phyloP scores from a whole-genome alignment of 2,113 vertebrate genomes.

The Columba janthina region DNA sequence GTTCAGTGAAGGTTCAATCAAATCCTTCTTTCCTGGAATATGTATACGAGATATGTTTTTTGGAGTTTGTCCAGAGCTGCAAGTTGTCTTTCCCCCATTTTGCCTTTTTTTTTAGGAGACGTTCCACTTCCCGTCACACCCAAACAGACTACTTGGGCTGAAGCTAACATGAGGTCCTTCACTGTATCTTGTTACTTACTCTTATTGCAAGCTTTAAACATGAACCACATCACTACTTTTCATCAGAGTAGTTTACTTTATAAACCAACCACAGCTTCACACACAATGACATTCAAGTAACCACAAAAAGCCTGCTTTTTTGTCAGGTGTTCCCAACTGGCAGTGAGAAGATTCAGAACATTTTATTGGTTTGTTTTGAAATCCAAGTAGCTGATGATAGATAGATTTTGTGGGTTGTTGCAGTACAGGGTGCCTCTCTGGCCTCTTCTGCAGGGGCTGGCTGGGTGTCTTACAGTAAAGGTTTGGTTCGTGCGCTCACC shows the following conservation, averaged over 20 bases:
- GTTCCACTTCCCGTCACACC: not conserved
- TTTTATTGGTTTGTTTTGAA: not conserved
- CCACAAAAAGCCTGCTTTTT: not conserved
- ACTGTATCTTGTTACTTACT: not conserved
- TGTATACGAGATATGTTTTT: not conserved
- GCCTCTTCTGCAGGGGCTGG: not conserved
- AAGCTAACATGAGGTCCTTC: not conserved
- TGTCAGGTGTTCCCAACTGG: fast-evolving
- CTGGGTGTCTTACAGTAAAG: not conserved
- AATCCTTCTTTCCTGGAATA: not conserved
- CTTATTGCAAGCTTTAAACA: not conserved
- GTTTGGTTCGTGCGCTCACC: not conserved
- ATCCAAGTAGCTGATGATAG: not conserved
- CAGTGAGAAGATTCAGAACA: not conserved
- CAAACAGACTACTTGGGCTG: not conserved
- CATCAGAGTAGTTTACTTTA: not conserved
- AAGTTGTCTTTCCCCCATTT: not conserved
- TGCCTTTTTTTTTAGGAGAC: not conserved
- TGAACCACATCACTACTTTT: not conserved
- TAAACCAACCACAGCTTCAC: not conserved
- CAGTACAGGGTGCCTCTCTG: not conserved
- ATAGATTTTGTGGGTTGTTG: not conserved
- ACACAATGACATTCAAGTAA: not conserved
- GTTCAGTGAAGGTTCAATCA: not conserved
- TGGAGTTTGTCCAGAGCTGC: not conserved